Evolutionary conservation across 1,140 invertebrate genomes (phyloP), one percentile per base, ranked within the genome.

Genomic region (Drosophila novamexicana): DNA sequence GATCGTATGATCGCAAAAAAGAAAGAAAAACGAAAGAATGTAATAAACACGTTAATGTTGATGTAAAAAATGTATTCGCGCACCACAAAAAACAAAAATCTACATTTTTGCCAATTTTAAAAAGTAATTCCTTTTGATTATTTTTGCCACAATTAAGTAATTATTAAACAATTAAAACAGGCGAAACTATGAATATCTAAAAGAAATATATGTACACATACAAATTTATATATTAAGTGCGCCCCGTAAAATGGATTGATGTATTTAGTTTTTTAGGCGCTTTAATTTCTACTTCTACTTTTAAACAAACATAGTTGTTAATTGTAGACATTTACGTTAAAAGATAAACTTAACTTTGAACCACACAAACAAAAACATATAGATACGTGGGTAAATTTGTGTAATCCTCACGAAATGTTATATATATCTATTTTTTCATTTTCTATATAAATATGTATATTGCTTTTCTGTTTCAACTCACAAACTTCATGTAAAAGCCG

Each of bases 211-310:
- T 34, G 34, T 57, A 39, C 44, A 57, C 56, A 53, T 53, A 49
- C 18, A 49, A 34, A 32, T 18, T 6, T 44, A 14, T 42, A 18
- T 39, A 10, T 64, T 58, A 50, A 68, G 40, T 36, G 42, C 56
- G 40, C 49, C 53, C 10, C 44, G 34, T 66, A 34, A 42, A 66
- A 52, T 73, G 49, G 45, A 73, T 67, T 73, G 47, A 67, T 86
- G 75, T 86, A 86, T 86, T 88, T 88, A 82, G 79, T 82, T 79
- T 64, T 63, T 63, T 88, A 77, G 76, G 69, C 72, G 73, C 71
- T 88, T 79, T 88, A 50, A 88, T 88, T 88, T 83, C 40, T 74
- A 79, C 32, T 22, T 77, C 53, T 69, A 83, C 42, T 65, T 79
- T 63, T 56, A 70, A 70, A 47, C 22, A 32, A 49, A 52, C 56